These are phyloP conservation scores for Agrotis puta DNA, from an alignment of 2,888 invertebrate species.

Conservation along the genomic window DNA sequence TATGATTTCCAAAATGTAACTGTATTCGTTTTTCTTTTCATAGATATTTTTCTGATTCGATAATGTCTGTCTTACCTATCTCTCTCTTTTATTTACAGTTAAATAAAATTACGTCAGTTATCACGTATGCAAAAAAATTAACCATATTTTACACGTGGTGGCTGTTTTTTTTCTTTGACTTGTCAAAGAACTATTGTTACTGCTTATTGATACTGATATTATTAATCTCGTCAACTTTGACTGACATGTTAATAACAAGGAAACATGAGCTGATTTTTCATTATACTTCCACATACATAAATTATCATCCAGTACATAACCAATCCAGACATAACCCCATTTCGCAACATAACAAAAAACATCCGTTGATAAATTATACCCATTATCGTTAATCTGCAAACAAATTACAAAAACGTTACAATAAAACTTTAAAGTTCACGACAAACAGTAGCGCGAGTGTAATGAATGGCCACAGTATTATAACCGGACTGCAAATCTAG, in stretches of 20 bases:
- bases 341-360: constrained; percentile 50
- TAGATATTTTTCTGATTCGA: no score
- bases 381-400: constrained; percentile 73
- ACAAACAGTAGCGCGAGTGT: constrained; percentile 86
- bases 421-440: constrained; percentile 81
- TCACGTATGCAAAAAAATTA: no score
- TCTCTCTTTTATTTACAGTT: no score
- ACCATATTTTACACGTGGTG: no score
- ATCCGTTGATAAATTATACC: constrained; percentile 69
- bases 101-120: no score
- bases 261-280: constrained; percentile 27
- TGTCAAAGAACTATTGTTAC: no score
- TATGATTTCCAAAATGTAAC: no score
- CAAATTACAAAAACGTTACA: constrained; percentile 75
- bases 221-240: constrained; percentile 4
- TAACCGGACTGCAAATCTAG: constrained; percentile 90
- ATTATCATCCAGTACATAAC: constrained; percentile 34
- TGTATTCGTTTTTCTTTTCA: no score
- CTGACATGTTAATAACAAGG: constrained; percentile 6
- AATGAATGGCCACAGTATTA: constrained; percentile 89
- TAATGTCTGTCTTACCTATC: no score
- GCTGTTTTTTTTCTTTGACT: no score
- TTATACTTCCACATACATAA: background rate
- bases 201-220: background rate
- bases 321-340: constrained; percentile 31